phyloP scores from a whole-genome alignment of 2,113 vertebrate genomes.

The Polypterus bichir region DNA sequence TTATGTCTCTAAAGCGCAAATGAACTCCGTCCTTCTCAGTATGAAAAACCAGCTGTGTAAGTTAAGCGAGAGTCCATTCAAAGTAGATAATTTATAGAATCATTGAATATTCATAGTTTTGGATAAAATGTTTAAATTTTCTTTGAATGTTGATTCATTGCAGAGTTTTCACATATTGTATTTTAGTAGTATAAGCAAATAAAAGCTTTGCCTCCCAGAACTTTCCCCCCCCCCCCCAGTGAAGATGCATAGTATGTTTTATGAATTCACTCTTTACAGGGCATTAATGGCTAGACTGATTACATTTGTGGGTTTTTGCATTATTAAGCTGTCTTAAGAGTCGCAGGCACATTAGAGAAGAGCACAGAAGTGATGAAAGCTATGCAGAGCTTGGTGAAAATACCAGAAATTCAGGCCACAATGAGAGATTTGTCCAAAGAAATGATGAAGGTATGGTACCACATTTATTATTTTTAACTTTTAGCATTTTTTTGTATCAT shows the following conservation, averaged over 20 bases:
- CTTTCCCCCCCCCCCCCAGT: too few species aligned
- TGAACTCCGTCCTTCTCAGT: constrained; percentile 91
- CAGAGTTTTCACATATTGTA: too few species aligned
- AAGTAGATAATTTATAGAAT: too few species aligned
- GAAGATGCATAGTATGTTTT: too few species aligned
- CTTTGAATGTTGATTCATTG: too few species aligned
- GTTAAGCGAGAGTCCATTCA: constrained; percentile 17
- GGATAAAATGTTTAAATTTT: too few species aligned
- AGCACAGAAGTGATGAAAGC: constrained; percentile 98
- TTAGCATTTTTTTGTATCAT: background rate
- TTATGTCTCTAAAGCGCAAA: constrained; percentile 87
- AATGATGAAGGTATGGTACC: constrained; percentile 84
- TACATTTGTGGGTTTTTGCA: too few species aligned
- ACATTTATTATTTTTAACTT: background rate
- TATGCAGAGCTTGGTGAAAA: constrained; percentile 87
- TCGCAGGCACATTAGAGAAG: constrained; percentile 83
- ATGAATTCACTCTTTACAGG: too few species aligned
- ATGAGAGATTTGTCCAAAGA: constrained; percentile 95
- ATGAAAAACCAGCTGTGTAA: constrained; percentile 97
- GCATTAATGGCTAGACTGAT: too few species aligned
- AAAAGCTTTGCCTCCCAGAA: too few species aligned
- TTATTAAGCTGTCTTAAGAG: constrained; percentile 65
- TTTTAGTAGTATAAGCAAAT: too few species aligned
- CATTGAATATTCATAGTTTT: too few species aligned
- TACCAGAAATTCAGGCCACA: constrained; percentile 91